Base-by-base conservation (phyloP, 1,140 invertebrate genomes). In the Saxidomus purpurata region DNA sequence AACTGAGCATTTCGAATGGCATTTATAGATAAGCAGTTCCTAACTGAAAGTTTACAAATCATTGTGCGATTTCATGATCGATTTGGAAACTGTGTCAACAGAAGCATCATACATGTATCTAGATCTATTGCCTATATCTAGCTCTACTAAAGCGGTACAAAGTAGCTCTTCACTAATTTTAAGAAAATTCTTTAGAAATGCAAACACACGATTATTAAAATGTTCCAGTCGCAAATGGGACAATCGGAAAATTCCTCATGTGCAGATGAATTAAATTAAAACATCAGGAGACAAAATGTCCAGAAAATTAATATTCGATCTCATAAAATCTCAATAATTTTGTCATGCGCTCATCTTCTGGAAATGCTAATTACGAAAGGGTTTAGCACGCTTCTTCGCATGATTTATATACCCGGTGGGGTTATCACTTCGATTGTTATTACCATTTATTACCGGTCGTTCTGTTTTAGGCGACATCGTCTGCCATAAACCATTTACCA, bases 401-500 rank as follows among this genome's bases (percentile, higher is more conserved):
- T 36, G 67, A 71, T 38, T 71, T 71, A 71, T 71, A 19, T 38
- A 71, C 67, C 34, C 67, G 15, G 34, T 34, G 67, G 67, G 67
- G 17, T 71, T 71, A 71, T 71, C 67, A 34, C 28, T 59, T 49
- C 47, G 0, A 55, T 34, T 9, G 19, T 79, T 79, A 79, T 79
- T 49, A 79, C 76, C 76, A 15, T 36, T 79, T 55, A 79, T 79
- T 49, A 79, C 76, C 76, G 31, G 13, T 25, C 22, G 17, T 34
- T 79, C 76, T 43, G 47, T 79, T 79, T 55, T 52, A 55, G 49
- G 43, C 76, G 76, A 55, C 47, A 49, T 55, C 19, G 76, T 47
- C 76, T 79, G 76, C 40, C 22, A 79, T 79, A 79, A 79, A 79
- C 28, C n/a, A 79, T 79, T 59, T 79, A 55, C 28, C 11, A 43